phyloP scores from a whole-genome alignment of 2,113 vertebrate species.

The Orientallactaga bullata region DNA sequence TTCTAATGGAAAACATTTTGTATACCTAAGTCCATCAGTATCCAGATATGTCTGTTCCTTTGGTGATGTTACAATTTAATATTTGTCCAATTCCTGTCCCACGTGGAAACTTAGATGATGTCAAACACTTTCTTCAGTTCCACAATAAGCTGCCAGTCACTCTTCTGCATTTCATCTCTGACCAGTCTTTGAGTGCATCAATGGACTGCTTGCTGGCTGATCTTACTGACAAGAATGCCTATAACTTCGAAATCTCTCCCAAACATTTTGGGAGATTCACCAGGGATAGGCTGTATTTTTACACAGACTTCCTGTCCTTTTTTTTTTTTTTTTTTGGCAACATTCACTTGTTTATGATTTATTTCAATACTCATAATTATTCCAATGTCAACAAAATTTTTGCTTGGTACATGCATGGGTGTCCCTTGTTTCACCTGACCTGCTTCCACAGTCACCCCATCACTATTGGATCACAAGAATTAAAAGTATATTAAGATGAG shows the following conservation, averaged over 20 bases:
- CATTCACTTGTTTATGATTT: no score
- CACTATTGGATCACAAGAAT: slow-evolving; percentile 98
- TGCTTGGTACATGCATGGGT: slow-evolving; percentile 96
- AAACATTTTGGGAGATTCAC: no score
- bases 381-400: slow-evolving; percentile 98
- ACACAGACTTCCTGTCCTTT: no score
- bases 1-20: slow-evolving; percentile 95
- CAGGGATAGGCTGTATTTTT: no score
- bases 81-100: slow-evolving; percentile 82
- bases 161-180: no score
- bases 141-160: slow-evolving; percentile 99
- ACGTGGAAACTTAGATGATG: slow-evolving; percentile 93
- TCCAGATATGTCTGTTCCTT: slow-evolving; percentile 76
- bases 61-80: slow-evolving; percentile 83
- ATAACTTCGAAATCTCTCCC: slow-evolving; percentile 98
- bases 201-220: slow-evolving; percentile 98
- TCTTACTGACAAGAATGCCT: slow-evolving; percentile 98
- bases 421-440: slow-evolving; percentile 96
- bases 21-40: slow-evolving; percentile 86
- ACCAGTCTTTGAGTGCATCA: slow-evolving; percentile 97
- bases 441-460: slow-evolving; percentile 96
- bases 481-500: slow-evolving; percentile 99
- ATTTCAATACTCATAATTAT: no score
- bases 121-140: slow-evolving; percentile 99
- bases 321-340: no score